A percentile compares a stretch with the other conserved stretches of the same genome.
Evolutionary conservation across 1,140 invertebrate species (phyloP).

Genomic region (Amphibalanus amphitrite): DNA sequence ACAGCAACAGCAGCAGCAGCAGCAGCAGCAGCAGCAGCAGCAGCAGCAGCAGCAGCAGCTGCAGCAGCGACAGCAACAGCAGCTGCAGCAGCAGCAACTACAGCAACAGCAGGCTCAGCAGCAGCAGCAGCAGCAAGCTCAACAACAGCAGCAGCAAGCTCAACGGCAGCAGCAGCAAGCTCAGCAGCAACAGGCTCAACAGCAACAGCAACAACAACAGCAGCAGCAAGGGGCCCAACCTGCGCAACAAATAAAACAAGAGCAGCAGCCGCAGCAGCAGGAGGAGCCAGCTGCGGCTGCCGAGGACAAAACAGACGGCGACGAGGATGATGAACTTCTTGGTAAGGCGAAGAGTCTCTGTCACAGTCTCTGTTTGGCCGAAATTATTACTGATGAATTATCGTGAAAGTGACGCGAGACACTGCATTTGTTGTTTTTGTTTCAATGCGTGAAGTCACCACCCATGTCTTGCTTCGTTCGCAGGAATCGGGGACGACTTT

Average conservation of each 20-base stretch:
- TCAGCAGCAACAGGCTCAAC: conserved; percentile 15
- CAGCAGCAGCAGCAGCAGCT: conserved; percentile 12
- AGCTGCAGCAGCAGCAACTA: conserved; percentile 16
- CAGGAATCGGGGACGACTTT: conserved; percentile 81
- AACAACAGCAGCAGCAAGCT: conserved; percentile 14
- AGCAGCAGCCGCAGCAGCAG: conserved; percentile 4
- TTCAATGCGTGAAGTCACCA: too few relatives aligned
- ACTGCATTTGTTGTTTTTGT: too few relatives aligned
- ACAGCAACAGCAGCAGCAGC: too few relatives aligned
- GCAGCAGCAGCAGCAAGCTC: conserved; percentile 16
- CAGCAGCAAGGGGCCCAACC: conserved; percentile 10
- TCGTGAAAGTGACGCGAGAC: too few relatives aligned
- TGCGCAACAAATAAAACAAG: conserved; percentile 7
- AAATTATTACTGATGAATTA: too few relatives aligned
- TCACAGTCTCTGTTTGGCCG: too few relatives aligned
- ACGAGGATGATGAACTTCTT: conserved; percentile 13
- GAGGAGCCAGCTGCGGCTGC: conserved; percentile 39
- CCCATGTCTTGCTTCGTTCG: too few relatives aligned
- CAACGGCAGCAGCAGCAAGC: conserved; percentile 17
- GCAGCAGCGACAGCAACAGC: conserved; percentile 13
- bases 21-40: conserved; percentile 8
- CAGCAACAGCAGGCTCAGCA: conserved; percentile 17
- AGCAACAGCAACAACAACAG: conserved; percentile 10
- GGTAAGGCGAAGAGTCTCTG: background rate
- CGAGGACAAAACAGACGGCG: conserved; percentile 22